Percentiles rank a stretch among this genome's conserved stretches.
Evolutionary conservation across 2,888 invertebrate species (phyloP).

Genomic region (Aelia acuminata): DNA sequence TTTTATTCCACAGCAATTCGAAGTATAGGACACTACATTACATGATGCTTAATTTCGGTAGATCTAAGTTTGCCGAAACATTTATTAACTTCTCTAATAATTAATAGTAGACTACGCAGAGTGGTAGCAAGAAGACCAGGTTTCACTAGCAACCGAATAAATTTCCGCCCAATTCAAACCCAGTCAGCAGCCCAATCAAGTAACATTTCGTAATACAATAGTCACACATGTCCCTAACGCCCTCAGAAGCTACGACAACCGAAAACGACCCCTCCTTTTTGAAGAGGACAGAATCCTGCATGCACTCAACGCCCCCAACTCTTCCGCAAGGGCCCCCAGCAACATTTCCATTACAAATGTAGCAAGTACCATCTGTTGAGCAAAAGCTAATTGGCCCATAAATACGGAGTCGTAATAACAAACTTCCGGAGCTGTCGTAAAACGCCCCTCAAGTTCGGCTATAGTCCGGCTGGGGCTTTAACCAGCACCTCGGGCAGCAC

Average conservation of each 20-base stretch:
- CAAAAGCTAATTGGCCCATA: conserved; percentile 27
- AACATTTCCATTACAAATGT: conserved; percentile 48
- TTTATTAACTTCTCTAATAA: no score
- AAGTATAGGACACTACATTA: no score
- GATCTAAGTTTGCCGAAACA: no score
- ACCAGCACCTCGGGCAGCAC: neutral
- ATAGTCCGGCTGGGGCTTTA: neutral
- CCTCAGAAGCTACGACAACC: neutral
- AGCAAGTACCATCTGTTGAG: conserved; percentile 38
- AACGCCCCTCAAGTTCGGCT: neutral
- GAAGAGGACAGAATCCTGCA: neutral
- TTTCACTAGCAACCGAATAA: no score
- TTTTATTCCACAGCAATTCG: no score
- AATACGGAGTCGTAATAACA: conserved; percentile 33
- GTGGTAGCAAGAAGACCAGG: no score
- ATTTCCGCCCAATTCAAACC: neutral
- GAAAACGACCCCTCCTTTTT: neutral
- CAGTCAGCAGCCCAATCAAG: neutral
- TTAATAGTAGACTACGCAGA: no score
- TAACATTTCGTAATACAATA: neutral
- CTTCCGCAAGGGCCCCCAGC: neutral
- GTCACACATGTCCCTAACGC: neutral
- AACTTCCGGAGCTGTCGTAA: conserved; percentile 41
- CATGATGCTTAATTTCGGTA: no score
- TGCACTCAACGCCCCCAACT: neutral